Evolutionary conservation across 2,113 vertebrate genomes (phyloP).

Genomic region (Chloebia gouldiae): DNA sequence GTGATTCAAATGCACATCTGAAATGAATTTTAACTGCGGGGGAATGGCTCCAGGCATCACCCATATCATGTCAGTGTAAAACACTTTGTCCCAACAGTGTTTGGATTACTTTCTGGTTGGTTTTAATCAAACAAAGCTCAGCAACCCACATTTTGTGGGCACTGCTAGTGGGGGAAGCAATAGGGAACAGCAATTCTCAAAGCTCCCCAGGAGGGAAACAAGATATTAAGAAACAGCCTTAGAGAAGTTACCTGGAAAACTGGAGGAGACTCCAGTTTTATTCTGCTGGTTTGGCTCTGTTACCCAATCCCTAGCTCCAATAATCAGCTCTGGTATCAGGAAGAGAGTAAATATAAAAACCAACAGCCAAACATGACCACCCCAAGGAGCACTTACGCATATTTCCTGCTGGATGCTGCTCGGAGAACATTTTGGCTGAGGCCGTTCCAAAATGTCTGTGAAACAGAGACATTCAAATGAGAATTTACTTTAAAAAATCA

Average conservation of each 20-base stretch:
- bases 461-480: not conserved
- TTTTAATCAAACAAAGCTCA: not conserved
- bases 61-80: fast-evolving
- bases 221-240: not conserved
- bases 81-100: not conserved
- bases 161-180: not conserved
- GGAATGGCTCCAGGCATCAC: not conserved
- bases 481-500: not conserved
- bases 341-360: fast-evolving
- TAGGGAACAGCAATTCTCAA: not conserved
- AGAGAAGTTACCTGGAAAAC: not conserved
- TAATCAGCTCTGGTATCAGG: not conserved
- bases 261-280: fast-evolving
- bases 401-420: slow-evolving; percentile 80
- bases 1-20: not conserved
- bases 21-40: not conserved
- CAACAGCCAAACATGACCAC: fast-evolving
- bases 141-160: not conserved
- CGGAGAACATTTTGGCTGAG: slow-evolving; percentile 81
- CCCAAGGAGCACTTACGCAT: slow-evolving; percentile 83
- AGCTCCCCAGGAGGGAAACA: not conserved
- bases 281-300: not conserved
- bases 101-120: not conserved
- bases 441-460: slow-evolving; percentile 84
- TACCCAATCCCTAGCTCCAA: not conserved